Evolutionary conservation across 2,797 vertebrate genomes (phyloP), one percentile per base, ranked within the genome.

Genomic region (Premnoplex brunnescens): DNA sequence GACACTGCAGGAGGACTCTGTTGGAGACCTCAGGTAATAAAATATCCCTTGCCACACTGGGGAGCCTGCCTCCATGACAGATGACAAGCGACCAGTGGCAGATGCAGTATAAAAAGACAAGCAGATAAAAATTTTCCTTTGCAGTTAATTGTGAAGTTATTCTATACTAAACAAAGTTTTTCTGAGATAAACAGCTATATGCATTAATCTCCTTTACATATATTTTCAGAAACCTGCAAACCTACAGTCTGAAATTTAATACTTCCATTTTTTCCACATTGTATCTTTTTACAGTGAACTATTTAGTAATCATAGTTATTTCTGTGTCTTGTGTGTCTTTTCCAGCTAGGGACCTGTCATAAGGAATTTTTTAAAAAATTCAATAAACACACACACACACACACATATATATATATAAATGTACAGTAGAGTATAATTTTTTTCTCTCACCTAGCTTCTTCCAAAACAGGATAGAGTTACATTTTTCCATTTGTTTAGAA

Each of bases 341-440:
- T 77, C 27, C 34, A 64, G 15, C 14, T 60, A 30, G 10, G 15
- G 26, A 86, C 3, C 2, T 27, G 13, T 55, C 68, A 3, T 8
- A 86, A 84, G 9, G 12, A 88, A 63, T 39, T 64, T 71, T 59
- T 1, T 0, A 13, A 74, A 52, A 68, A 82, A 36, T 7, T 44
- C 55, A 52, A 34, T 51, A n/a, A 22, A 49, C 1, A 3, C 60
- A 46, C 0, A 1, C 6, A 62, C 3, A 30, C 16, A 17, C 9
- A 64, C 8, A 41, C 2, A 43, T 8, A 21, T 14, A 20, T 20
- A 34, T 24, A 52, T 10, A 48, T 1, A 69, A 30, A 48, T 16
- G 0, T 27, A 28, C 22, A 23, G 20, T 77, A 56, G 12, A 39
- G 5, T 7, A 52, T 37, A 9, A 32, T 26, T 64, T 64, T 71